phyloP scores from a whole-genome alignment of 1,140 invertebrate genomes.

The Pristionchus pacificus region DNA sequence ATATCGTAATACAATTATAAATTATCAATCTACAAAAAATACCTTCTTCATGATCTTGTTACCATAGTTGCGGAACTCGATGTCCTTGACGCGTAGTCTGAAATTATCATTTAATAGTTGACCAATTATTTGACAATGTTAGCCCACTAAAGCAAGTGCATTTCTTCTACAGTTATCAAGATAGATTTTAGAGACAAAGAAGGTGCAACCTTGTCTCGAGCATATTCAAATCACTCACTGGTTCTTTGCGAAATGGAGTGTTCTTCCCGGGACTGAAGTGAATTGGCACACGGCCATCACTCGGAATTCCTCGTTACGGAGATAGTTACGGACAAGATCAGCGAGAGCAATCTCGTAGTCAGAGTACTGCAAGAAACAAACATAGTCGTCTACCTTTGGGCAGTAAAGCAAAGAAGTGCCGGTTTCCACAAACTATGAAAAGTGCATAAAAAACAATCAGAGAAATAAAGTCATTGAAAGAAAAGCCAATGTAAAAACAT shows the following conservation, averaged over 20 bases:
- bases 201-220: too few relatives aligned
- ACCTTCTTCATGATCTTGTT: conserved; percentile 41
- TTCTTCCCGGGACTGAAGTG: conserved; percentile 36
- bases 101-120: too few relatives aligned
- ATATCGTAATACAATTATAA: neutral
- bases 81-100: conserved; percentile 38
- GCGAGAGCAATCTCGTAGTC: conserved; percentile 43
- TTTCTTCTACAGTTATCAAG: too few relatives aligned
- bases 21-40: neutral
- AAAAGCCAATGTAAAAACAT: too few relatives aligned
- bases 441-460: conserved; percentile 2
- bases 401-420: too few relatives aligned
- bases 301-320: conserved; percentile 34
- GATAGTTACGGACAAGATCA: conserved; percentile 39
- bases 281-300: conserved; percentile 44
- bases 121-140: too few relatives aligned
- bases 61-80: conserved; percentile 39
- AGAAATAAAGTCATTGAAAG: too few relatives aligned
- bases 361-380: conserved; percentile 33
- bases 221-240: conserved; percentile 36
- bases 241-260: conserved; percentile 37
- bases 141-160: too few relatives aligned
- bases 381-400: too few relatives aligned
- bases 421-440: neutral
- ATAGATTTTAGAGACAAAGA: too few relatives aligned